Conservation (phyloP, 2,797 vertebrate genomes). For the Periophthalmus magnuspinnatus region DNA sequence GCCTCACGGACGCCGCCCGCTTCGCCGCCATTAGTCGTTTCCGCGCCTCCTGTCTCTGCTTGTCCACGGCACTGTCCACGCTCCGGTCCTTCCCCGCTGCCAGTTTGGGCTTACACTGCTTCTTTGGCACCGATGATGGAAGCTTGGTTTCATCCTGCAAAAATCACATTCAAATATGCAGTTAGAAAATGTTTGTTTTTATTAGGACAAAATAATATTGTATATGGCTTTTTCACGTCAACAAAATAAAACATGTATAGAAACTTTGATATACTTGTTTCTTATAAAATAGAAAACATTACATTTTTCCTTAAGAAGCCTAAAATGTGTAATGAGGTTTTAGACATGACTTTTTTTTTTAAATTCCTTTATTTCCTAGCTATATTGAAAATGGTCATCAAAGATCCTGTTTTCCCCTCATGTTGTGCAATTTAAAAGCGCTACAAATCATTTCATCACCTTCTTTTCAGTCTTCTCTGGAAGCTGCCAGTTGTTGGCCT, state of each 20-base stretch:
- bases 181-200: neutral
- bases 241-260: too few relatives aligned
- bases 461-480: conserved; percentile 86
- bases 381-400: neutral
- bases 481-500: conserved; percentile 93
- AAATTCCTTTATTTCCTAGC: too few relatives aligned
- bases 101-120: conserved; percentile 89
- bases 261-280: too few relatives aligned
- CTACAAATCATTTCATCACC: conserved; percentile 47
- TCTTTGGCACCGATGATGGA: conserved; percentile 92
- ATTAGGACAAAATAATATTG: too few relatives aligned
- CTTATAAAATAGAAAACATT: too few relatives aligned
- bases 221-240: too few relatives aligned
- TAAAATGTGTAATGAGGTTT: too few relatives aligned
- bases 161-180: conserved; percentile 3
- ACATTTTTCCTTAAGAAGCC: too few relatives aligned
- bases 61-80: conserved; percentile 88
- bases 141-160: conserved; percentile 90
- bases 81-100: conserved; percentile 88
- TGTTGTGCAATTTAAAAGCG: neutral
- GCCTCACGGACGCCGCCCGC: conserved; percentile 92
- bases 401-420: neutral
- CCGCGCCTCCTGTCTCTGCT: conserved; percentile 95
- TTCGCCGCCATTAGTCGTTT: conserved; percentile 97
- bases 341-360: too few relatives aligned